phyloP scores from a whole-genome alignment of 2,113 vertebrate genomes.

The Desmodus rotundus region DNA sequence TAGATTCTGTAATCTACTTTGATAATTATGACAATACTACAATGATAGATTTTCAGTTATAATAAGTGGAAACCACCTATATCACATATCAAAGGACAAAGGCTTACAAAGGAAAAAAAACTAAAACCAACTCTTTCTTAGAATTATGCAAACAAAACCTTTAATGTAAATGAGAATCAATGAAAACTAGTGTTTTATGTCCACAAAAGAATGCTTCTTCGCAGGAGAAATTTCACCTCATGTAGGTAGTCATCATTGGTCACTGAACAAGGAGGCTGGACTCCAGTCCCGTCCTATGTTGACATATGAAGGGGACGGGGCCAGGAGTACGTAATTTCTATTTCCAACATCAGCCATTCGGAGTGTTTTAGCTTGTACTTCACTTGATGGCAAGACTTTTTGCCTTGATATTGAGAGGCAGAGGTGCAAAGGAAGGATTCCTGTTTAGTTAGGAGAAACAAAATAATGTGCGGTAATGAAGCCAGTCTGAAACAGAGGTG shows the following conservation, averaged over 20 bases:
- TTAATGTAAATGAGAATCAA: not conserved
- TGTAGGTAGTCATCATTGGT: not conserved
- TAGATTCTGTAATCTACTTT: not conserved
- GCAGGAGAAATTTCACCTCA: slow-evolving; percentile 7
- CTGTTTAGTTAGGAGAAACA: slow-evolving; percentile 17
- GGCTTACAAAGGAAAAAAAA: not conserved
- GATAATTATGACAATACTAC: not conserved
- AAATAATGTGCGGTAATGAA: not conserved
- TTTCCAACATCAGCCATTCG: slow-evolving; percentile 17
- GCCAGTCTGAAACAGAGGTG: not conserved
- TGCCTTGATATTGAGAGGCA: not conserved
- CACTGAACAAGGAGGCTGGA: not conserved
- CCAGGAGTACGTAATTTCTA: not conserved
- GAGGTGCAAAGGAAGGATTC: not conserved
- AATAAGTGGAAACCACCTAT: not conserved
- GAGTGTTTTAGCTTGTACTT: slow-evolving; percentile 27
- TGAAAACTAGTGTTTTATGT: not conserved
- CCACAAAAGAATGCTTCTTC: not conserved
- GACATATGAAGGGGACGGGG: not conserved
- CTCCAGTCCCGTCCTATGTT: not conserved
- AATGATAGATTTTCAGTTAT: not conserved
- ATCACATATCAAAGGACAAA: not conserved
- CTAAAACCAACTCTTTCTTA: not conserved
- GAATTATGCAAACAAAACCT: not conserved
- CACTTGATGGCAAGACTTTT: not conserved